phyloP scores from a whole-genome alignment of 2,113 vertebrate species.

The Sterna hirundo region DNA sequence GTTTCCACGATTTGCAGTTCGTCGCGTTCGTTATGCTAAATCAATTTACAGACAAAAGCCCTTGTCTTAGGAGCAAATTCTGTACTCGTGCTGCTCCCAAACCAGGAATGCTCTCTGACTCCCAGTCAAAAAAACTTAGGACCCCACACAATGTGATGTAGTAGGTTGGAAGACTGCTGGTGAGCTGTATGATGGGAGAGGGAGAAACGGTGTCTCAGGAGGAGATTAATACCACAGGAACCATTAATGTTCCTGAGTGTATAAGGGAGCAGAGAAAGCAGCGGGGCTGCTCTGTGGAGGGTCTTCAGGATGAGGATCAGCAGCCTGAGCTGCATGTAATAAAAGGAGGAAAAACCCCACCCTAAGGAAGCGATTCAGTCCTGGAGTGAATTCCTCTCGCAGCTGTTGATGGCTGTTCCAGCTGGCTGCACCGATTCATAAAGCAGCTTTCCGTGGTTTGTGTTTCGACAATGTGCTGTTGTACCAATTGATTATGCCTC shows the following conservation, averaged over 20 bases:
- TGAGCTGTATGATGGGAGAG: neutral
- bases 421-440: conserved; percentile 45
- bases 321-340: neutral
- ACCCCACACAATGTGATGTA: neutral
- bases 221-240: neutral
- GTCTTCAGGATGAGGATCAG: neutral
- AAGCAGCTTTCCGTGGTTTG: conserved; percentile 41
- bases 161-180: neutral
- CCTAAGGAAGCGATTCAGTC: conserved; percentile 17
- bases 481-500: conserved; percentile 42
- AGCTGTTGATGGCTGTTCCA: conserved; percentile 55
- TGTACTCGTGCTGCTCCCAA: neutral
- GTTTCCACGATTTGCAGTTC: neutral
- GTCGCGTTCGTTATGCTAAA: neutral
- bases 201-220: neutral
- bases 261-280: neutral
- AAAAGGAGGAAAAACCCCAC: neutral
- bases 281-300: neutral
- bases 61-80: neutral
- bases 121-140: neutral
- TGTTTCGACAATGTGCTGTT: conserved; percentile 37
- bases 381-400: conserved; percentile 21
- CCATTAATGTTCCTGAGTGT: neutral
- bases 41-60: neutral
- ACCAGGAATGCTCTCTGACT: neutral